phyloP scores from a whole-genome alignment of 2,797 vertebrate genomes.

The Corythornis leucogaster region DNA sequence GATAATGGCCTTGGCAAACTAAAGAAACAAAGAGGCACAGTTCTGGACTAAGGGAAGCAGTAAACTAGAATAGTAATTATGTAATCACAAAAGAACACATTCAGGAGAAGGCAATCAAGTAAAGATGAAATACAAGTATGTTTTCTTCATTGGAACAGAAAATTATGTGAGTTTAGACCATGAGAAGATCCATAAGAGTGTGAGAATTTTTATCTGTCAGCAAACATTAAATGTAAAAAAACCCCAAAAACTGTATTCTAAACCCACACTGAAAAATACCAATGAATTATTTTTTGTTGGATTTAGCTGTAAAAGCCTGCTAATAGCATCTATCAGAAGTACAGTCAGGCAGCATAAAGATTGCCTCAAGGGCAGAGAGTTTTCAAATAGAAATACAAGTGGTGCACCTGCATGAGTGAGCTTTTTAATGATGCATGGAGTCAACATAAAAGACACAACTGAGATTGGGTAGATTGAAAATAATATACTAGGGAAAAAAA shows the following conservation, averaged over 20 bases:
- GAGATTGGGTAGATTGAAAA: not conserved
- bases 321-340: not conserved
- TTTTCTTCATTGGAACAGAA: not conserved
- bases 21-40: not conserved
- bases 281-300: not conserved
- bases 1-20: not conserved
- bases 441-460: not conserved
- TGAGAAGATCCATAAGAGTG: not conserved
- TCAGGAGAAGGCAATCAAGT: not conserved
- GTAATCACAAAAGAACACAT: not conserved
- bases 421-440: constrained; percentile 19
- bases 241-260: not conserved
- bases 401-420: not conserved
- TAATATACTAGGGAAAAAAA: not conserved
- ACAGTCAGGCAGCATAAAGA: constrained; percentile 19
- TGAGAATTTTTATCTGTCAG: not conserved
- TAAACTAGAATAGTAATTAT: not conserved
- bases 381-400: not conserved
- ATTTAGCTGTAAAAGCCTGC: not conserved
- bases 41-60: not conserved
- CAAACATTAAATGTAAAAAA: not conserved
- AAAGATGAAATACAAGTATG: not conserved
- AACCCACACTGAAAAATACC: not conserved
- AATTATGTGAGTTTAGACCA: not conserved
- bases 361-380: constrained; percentile 17